phyloP scores from a whole-genome alignment of 2,113 vertebrate genomes.

The Eptatretus burgeri region DNA sequence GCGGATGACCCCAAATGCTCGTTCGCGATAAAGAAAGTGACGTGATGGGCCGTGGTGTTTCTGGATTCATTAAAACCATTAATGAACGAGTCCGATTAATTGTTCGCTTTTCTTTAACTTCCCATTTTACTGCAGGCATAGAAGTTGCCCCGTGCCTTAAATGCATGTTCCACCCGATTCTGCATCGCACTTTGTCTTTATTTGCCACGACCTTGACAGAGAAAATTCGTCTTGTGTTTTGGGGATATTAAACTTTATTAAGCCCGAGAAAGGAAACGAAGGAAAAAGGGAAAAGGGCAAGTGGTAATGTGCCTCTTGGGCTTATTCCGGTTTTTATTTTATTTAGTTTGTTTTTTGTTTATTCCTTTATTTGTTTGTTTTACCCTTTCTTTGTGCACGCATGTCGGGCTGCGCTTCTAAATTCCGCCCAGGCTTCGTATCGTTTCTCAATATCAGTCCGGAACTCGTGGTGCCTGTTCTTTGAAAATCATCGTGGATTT shows the following conservation, averaged over 20 bases:
- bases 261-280: not conserved
- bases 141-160: not conserved
- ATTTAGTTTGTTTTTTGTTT: too few relatives aligned
- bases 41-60: too few relatives aligned
- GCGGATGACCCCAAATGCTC: too few relatives aligned
- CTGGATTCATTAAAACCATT: too few relatives aligned
- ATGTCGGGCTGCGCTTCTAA: not conserved
- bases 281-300: constrained; percentile 1
- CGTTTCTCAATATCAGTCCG: constrained; percentile 4
- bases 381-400: too few relatives aligned
- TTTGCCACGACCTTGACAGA: constrained; percentile 2
- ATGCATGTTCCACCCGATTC: not conserved
- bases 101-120: too few relatives aligned
- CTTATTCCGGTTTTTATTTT: too few relatives aligned
- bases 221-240: constrained; percentile 4
- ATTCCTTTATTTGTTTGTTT: too few relatives aligned
- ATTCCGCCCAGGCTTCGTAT: not conserved
- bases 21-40: too few relatives aligned
- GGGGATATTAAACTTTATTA: constrained; percentile 6
- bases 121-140: too few relatives aligned
- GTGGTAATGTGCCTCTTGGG: not conserved
- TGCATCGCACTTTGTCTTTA: not conserved
- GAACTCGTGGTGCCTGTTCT: not conserved
- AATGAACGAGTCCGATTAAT: too few relatives aligned
- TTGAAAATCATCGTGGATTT: constrained; percentile 2